Evolutionary conservation across 1,140 invertebrate species (phyloP).

Genomic region (Anastrepha obliqua): DNA sequence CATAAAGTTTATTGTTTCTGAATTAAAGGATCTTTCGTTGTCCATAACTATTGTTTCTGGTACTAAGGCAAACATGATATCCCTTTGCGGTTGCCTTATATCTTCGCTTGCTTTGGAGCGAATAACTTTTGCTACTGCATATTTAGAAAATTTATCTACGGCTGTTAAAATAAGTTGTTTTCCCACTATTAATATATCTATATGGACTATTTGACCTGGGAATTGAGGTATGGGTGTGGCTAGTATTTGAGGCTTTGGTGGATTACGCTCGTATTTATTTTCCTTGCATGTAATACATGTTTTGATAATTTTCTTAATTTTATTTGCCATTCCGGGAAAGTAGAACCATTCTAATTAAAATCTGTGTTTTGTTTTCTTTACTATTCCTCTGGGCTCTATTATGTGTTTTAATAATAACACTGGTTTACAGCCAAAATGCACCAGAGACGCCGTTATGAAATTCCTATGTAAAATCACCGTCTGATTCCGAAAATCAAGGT

Average conservation of each 20-base stretch:
- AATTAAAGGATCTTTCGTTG: slow-evolving; percentile 61
- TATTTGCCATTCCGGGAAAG: neutral
- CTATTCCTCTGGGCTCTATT: neutral
- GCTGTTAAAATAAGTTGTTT: too few relatives aligned
- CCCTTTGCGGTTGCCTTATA: slow-evolving; percentile 37
- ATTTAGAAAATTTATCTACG: slow-evolving; percentile 58
- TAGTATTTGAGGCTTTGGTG: slow-evolving; percentile 7
- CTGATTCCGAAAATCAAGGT: too few relatives aligned
- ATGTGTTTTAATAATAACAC: slow-evolving; percentile 27
- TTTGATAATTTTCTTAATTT: slow-evolving; percentile 55
- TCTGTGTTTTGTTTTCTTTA: slow-evolving; percentile 34
- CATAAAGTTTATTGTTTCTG: slow-evolving; percentile 56
- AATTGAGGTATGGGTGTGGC: too few relatives aligned
- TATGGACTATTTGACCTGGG: too few relatives aligned
- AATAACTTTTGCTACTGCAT: slow-evolving; percentile 53
- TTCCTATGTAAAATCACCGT: too few relatives aligned
- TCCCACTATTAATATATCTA: too few relatives aligned
- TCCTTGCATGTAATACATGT: slow-evolving; percentile 56
- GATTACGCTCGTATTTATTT: slow-evolving; percentile 51
- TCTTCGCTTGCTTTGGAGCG: slow-evolving; percentile 57
- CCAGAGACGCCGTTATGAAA: too few relatives aligned
- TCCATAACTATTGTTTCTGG: slow-evolving; percentile 60
- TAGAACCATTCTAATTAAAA: neutral
- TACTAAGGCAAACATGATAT: slow-evolving; percentile 58
- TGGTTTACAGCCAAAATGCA: too few relatives aligned